Conservation (phyloP, 2,888 invertebrate genomes). For the Thalpophila matura region DNA sequence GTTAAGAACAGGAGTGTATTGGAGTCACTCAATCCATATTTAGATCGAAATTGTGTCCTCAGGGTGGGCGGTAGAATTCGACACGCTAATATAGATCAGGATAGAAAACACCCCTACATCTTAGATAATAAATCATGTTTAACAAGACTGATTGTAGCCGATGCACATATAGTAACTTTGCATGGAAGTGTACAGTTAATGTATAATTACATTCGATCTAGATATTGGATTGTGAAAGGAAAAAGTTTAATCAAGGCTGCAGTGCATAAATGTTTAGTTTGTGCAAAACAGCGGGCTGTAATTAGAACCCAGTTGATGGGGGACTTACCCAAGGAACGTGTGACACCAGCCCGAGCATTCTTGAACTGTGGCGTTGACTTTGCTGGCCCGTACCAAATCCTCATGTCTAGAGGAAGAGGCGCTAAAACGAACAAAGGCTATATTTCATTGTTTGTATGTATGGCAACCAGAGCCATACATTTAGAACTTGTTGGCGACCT, state of each 20-base stretch:
- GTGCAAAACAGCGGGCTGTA: neutral
- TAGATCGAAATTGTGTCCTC: neutral
- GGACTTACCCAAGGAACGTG: too few relatives aligned
- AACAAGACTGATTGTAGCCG: neutral
- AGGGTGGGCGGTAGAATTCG: conserved; percentile 2
- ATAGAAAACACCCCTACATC: neutral
- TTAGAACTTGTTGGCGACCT: neutral
- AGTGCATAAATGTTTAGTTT: neutral
- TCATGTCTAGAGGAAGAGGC: too few relatives aligned
- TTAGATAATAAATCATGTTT: neutral
- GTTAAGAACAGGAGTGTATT: neutral
- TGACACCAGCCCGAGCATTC: too few relatives aligned
- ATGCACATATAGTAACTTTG: neutral
- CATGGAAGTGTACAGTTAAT: neutral
- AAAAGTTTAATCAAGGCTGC: neutral
- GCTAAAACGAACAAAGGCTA: neutral
- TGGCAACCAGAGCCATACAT: neutral
- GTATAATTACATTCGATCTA: too few relatives aligned
- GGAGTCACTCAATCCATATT: neutral
- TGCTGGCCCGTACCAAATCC: too few relatives aligned
- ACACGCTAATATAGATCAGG: neutral
- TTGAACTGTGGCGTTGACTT: too few relatives aligned
- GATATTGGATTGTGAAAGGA: neutral
- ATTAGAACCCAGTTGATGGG: too few relatives aligned
- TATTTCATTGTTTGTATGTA: neutral